Evolutionary conservation across 2,888 invertebrate species (phyloP).

Genomic region (Oeneis ivallda): DNA sequence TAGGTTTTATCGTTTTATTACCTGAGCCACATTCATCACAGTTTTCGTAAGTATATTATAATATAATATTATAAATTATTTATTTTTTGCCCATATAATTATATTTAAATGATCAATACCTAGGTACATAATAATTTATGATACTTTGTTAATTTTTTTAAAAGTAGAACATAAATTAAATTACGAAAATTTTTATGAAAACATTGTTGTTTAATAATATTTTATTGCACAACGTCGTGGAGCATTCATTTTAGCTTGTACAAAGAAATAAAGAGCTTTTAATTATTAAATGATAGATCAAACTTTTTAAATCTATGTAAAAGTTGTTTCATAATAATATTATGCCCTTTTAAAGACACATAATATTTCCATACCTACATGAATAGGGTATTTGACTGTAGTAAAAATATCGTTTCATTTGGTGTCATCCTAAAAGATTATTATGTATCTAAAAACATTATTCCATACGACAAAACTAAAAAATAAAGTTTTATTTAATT

Average conservation of each 20-base stretch:
- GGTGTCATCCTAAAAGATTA: too few relatives aligned
- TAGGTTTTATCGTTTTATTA: constrained; percentile 50
- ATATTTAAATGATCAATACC: constrained; percentile 14
- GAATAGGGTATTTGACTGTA: too few relatives aligned
- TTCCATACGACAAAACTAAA: too few relatives aligned
- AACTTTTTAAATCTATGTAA: constrained; percentile 21
- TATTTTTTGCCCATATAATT: constrained; percentile 27
- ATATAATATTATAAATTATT: constrained; percentile 6
- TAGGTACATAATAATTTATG: constrained; percentile 2
- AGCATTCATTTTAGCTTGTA: background rate
- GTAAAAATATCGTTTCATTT: too few relatives aligned
- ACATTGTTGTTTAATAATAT: background rate
- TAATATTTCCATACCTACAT: constrained; percentile 4
- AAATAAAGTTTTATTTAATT: too few relatives aligned
- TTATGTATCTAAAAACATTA: too few relatives aligned
- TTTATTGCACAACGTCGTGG: background rate
- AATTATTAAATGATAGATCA: constrained; percentile 7
- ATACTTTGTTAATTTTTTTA: background rate
- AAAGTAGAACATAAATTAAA: background rate
- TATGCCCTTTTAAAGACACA: constrained; percentile 9
- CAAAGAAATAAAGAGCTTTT: constrained; percentile 23
- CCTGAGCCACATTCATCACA: constrained; percentile 74
- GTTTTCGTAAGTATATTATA: constrained; percentile 58
- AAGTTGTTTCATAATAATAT: constrained; percentile 2
- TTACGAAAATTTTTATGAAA: background rate